phyloP scores from a whole-genome alignment of 2,888 invertebrate species.

The Eristalinus sepulchralis region DNA sequence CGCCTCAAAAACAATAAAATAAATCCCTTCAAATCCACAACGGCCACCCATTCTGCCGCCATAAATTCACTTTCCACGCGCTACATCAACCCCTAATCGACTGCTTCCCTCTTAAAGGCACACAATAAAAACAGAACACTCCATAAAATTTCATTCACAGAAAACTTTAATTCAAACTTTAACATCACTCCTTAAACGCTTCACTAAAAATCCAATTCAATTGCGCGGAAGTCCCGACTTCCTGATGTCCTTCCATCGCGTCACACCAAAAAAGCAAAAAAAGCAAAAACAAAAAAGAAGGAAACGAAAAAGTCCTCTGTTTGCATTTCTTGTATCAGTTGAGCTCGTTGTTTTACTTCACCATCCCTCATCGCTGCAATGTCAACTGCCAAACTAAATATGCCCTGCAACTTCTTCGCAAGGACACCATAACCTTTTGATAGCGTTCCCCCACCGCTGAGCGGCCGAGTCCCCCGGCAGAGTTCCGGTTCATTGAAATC shows the following conservation, averaged over 20 bases:
- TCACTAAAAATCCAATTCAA: conserved; percentile 20
- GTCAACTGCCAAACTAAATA: conserved; percentile 45
- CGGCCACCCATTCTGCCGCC: too few species aligned
- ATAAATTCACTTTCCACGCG: too few species aligned
- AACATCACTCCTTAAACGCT: conserved; percentile 12
- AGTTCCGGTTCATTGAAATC: conserved; percentile 62
- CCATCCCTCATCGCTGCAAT: conserved; percentile 30
- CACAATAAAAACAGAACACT: too few species aligned
- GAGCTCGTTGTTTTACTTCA: conserved; percentile 1
- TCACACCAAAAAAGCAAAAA: neutral
- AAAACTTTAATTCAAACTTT: conserved; percentile 7
- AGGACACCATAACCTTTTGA: conserved; percentile 35
- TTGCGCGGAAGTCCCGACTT: conserved; percentile 24
- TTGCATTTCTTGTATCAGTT: conserved; percentile 20
- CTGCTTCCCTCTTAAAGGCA: too few species aligned
- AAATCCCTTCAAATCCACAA: too few species aligned
- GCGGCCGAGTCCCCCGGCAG: neutral
- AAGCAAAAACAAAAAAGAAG: neutral
- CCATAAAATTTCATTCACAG: neutral
- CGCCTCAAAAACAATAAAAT: too few species aligned
- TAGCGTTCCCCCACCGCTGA: neutral
- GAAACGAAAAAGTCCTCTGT: conserved; percentile 5
- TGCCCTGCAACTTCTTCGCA: conserved; percentile 16
- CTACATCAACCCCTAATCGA: too few species aligned
- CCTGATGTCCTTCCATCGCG: conserved; percentile 36